Percentiles rank a stretch among this genome's conserved stretches.
Conservation (phyloP, 30 jellyfish, hydroid and myxozoan genomes). For the Cassiopea xamachana region DNA sequence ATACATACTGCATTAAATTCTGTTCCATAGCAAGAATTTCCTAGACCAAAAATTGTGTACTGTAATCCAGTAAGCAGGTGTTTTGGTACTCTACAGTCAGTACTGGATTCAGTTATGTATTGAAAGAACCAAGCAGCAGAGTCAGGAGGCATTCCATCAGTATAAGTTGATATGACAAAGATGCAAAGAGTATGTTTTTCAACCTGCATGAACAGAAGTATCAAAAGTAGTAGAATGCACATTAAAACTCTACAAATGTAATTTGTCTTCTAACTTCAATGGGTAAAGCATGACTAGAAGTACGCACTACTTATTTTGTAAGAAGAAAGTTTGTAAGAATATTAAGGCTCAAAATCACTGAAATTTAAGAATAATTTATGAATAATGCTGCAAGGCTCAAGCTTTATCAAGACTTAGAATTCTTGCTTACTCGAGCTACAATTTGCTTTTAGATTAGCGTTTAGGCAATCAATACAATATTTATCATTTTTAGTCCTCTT, state of each 20-base stretch:
- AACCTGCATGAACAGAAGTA: constrained; percentile 44
- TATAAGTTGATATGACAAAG: constrained; percentile 87
- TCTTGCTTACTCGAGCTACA: not conserved
- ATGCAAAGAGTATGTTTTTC: constrained; percentile 35
- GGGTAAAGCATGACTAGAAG: not conserved
- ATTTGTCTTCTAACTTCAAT: too few relatives aligned
- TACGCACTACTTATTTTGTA: not conserved
- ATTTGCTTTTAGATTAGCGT: not conserved
- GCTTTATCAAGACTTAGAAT: too few relatives aligned
- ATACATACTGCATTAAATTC: constrained; percentile 84
- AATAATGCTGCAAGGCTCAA: too few relatives aligned
- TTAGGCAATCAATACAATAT: too few relatives aligned
- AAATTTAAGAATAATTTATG: too few relatives aligned
- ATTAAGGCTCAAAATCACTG: too few relatives aligned
- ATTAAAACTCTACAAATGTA: too few relatives aligned
- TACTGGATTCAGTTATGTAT: constrained; percentile 82
- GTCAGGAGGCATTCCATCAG: constrained; percentile 91
- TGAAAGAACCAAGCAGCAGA: constrained; percentile 87
- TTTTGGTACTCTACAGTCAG: constrained; percentile 95
- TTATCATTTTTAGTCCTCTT: too few relatives aligned
- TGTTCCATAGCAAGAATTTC: constrained; percentile 89
- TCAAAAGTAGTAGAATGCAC: not conserved
- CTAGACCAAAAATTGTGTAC: constrained; percentile 96
- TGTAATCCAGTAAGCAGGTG: constrained; percentile 74
- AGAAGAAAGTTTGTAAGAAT: too few relatives aligned